Conservation (phyloP, 2,888 invertebrate genomes). For the Dusona sp. region DNA sequence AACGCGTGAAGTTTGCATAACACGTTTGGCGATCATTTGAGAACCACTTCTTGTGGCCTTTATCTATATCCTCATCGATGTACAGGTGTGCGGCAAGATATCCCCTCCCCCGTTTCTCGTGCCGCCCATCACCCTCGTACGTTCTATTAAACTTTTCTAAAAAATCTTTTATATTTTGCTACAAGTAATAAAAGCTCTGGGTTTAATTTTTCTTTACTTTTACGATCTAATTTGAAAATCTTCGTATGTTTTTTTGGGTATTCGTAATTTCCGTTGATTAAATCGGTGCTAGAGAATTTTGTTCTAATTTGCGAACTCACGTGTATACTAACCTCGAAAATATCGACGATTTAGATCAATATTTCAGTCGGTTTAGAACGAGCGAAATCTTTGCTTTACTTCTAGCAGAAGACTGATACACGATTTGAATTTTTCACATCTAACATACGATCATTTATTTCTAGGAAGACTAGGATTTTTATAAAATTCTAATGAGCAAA, state of each 20-base stretch:
- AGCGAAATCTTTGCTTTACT: background rate
- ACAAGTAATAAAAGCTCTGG: background rate
- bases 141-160: slow-evolving; percentile 21
- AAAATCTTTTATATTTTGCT: slow-evolving; percentile 9
- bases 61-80: slow-evolving; percentile 62
- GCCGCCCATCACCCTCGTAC: background rate
- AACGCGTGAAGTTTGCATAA: background rate
- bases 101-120: background rate
- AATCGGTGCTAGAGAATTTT: background rate
- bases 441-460: background rate
- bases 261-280: too few relatives aligned
- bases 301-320: background rate
- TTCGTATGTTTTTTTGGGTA: background rate
- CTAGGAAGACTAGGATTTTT: background rate
- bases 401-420: background rate
- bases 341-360: background rate
- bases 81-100: slow-evolving; percentile 36
- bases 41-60: slow-evolving; percentile 57
- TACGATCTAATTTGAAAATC: background rate
- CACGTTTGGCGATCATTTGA: slow-evolving; percentile 27
- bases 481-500: background rate
- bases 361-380: background rate
- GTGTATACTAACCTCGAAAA: background rate
- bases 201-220: background rate
- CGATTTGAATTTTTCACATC: background rate